Conservation (phyloP, 2,888 invertebrate genomes). For the Myopa tessellatipennis region DNA sequence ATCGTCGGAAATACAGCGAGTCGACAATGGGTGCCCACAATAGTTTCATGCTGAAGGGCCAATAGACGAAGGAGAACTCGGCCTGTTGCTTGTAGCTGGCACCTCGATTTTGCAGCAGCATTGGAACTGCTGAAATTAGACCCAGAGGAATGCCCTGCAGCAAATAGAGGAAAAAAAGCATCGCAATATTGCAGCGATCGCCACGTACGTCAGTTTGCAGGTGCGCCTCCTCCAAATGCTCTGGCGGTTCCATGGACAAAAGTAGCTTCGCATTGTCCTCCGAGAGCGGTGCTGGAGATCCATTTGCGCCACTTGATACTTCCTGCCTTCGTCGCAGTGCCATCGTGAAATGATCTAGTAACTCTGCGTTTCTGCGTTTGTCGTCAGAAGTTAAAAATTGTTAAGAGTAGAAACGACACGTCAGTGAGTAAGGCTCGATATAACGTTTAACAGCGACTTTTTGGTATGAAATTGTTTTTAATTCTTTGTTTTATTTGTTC, state of each 20-base stretch:
- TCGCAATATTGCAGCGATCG: conserved; percentile 83
- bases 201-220: conserved; percentile 73
- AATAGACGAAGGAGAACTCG: conserved; percentile 92
- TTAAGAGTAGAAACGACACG: conserved; percentile 38
- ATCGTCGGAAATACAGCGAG: conserved; percentile 82
- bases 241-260: conserved; percentile 23
- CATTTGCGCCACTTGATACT: neutral
- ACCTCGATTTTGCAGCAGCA: conserved; percentile 92
- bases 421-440: conserved; percentile 21
- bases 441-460: neutral
- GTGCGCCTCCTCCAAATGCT: conserved; percentile 50
- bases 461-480: conserved; percentile 21
- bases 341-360: conserved; percentile 37
- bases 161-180: conserved; percentile 92
- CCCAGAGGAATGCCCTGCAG: conserved; percentile 97
- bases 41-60: conserved; percentile 93
- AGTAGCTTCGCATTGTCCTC: conserved; percentile 34
- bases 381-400: neutral
- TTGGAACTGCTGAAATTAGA: conserved; percentile 92
- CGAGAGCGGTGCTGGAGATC: neutral
- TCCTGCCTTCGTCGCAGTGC: conserved; percentile 47
- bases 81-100: conserved; percentile 96
- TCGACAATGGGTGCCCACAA: conserved; percentile 99
- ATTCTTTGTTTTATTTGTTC: conserved; percentile 21
- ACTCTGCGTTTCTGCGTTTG: neutral